A percentile compares a stretch with the other conserved stretches of the same genome.
Conservation (phyloP, 2,797 vertebrate species). For the Rallus crepitans region DNA sequence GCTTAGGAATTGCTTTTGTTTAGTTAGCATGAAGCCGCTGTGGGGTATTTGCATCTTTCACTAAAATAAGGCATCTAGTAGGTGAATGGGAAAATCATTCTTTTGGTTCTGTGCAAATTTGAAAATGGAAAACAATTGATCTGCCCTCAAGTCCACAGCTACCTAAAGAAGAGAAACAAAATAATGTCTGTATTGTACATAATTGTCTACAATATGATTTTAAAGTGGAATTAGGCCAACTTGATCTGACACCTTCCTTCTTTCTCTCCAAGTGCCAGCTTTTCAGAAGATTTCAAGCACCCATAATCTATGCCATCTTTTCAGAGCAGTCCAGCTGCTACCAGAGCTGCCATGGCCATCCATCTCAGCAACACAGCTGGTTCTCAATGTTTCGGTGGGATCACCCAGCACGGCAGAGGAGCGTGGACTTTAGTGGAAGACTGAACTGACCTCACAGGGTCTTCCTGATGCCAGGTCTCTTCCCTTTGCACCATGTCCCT, state of each 20-base stretch:
- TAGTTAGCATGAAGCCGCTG: background rate
- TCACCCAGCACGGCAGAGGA: background rate
- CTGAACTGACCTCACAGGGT: background rate
- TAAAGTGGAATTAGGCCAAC: background rate
- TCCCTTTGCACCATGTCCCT: background rate
- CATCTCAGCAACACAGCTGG: background rate
- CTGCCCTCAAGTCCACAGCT: background rate
- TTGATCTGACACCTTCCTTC: background rate
- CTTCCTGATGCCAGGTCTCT: background rate
- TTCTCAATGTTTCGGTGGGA: background rate
- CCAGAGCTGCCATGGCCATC: background rate
- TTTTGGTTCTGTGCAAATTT: constrained; percentile 18
- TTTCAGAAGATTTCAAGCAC: constrained; percentile 1
- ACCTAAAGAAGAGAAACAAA: background rate
- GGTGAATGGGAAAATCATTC: background rate
- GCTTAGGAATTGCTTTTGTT: background rate
- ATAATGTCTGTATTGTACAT: background rate
- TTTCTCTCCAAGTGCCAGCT: background rate
- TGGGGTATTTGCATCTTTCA: background rate
- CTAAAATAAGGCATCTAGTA: background rate
- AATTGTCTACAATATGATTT: background rate
- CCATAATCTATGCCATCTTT: background rate
- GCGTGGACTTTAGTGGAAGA: background rate
- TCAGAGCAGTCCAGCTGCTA: background rate
- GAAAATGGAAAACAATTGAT: constrained; percentile 1